Evolutionary conservation across 1,140 invertebrate genomes (phyloP).

Genomic region (Lasioglossum albipes): DNA sequence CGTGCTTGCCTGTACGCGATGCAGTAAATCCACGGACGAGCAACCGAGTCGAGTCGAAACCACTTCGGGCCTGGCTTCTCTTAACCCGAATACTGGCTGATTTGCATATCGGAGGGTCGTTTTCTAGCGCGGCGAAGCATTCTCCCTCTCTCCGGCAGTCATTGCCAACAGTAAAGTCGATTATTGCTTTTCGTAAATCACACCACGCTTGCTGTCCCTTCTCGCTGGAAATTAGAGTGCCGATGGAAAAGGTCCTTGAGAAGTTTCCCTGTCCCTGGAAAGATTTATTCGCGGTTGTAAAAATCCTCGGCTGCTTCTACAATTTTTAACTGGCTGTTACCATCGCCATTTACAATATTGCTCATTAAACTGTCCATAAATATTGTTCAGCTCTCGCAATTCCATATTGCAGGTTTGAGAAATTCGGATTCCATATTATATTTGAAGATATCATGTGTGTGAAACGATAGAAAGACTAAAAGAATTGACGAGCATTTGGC

Average conservation of each 20-base stretch:
- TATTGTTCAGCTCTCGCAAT: no score
- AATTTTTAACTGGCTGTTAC: no score
- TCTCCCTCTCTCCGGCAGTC: conserved; percentile 31
- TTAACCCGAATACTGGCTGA: conserved; percentile 54
- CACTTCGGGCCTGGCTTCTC: conserved; percentile 16
- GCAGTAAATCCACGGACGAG: conserved; percentile 30
- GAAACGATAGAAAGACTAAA: no score
- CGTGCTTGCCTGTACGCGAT: conserved; percentile 1
- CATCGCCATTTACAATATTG: no score
- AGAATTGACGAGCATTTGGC: no score
- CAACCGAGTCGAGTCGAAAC: conserved; percentile 3
- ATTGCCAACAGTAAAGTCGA: conserved; percentile 33
- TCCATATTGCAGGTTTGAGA: no score
- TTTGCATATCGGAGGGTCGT: conserved; percentile 49
- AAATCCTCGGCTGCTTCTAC: no score
- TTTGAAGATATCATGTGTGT: no score
- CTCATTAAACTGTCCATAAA: no score
- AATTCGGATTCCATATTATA: no score
- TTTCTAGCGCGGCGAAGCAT: conserved; percentile 18
- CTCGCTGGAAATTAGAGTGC: background rate
- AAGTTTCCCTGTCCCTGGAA: no score
- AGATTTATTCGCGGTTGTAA: no score
- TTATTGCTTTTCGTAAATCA: conserved; percentile 28
- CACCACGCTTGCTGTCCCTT: background rate
- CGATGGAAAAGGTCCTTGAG: background rate